Evolutionary conservation across 2,113 vertebrate genomes (phyloP).

Genomic region (Lutjanus erythropterus): DNA sequence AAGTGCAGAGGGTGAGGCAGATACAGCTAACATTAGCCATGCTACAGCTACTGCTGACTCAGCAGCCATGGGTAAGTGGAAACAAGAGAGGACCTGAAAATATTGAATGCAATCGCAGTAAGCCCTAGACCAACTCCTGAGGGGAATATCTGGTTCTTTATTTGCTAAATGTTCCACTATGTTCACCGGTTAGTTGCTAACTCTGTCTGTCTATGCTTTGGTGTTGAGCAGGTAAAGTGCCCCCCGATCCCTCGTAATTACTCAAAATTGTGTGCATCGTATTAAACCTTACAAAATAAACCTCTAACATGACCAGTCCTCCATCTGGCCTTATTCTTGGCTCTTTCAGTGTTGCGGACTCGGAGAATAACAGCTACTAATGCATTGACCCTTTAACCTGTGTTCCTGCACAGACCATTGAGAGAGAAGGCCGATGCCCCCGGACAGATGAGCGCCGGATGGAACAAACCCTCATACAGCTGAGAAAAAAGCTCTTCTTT

Average conservation of each 20-base stretch:
- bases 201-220: not conserved
- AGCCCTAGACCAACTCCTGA: not conserved
- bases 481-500: conserved; percentile 28
- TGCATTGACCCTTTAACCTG: conserved; percentile 60
- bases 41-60: no score
- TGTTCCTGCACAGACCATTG: conserved; percentile 47
- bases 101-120: no score
- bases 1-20: no score
- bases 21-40: no score
- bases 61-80: no score
- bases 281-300: not conserved
- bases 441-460: conserved; percentile 36
- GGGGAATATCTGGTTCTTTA: not conserved
- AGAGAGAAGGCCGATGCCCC: conserved; percentile 49
- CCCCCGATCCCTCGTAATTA: not conserved
- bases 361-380: conserved; percentile 49
- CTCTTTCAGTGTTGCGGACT: conserved; percentile 24
- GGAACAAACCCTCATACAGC: conserved; percentile 38
- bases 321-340: not conserved
- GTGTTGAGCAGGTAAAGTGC: not conserved
- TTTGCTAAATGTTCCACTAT: not conserved
- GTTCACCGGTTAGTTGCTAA: not conserved
- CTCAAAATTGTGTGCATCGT: not conserved
- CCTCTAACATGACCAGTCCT: not conserved
- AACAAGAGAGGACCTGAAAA: no score